Evolutionary conservation across 2,113 vertebrate species (phyloP), one percentile per base, ranked within the genome.

Genomic region (Romanogobio albipinnatus): DNA sequence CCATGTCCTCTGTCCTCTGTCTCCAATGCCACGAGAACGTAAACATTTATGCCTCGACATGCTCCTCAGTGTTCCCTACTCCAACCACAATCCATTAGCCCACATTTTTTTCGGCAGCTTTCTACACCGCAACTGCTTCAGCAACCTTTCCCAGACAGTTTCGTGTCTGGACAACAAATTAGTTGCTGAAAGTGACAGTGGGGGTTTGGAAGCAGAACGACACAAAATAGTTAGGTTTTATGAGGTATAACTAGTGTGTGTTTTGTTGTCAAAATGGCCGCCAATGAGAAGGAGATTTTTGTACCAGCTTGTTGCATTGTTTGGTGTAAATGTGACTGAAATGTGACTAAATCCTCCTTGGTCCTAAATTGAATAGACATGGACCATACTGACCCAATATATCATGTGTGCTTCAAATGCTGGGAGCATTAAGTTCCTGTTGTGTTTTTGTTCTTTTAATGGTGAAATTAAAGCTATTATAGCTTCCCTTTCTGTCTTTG

Each of bases 311-410:
- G 15, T 83, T 4, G 8, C 73, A 26, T 75, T 45, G 51, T 24
- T 66, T 53, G 29, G 81, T 83, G 84, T 81, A 79, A 89, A 87
- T 88, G 85, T 90, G 75, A 80, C 88, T 84, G 62, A 39, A 39
- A 39, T 39, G 39, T 39, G 5, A 39, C 1, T 26, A 17, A 82
- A 86, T 62, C 39, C 22, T 53, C 26, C 82, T 3, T 4, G 86
- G 80, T 88, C 86, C 87, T 86, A 85, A 88, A 93, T 91, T 86
- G 89, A 90, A 93, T 85, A 84, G 74, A 86, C 88, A 85, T 78
- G 85, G 62, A 39, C 85, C 39, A 10, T 26, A 39, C 19, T 29
- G 43, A 33, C 36, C 77, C 6, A n/a, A 64, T 39, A 45, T 26
- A 24, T 45, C 24, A 15, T 49, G 53, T 39, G 29, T 17, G 24